Base-by-base conservation (phyloP, 2,113 vertebrate species). In the Etheostoma cragini region DNA sequence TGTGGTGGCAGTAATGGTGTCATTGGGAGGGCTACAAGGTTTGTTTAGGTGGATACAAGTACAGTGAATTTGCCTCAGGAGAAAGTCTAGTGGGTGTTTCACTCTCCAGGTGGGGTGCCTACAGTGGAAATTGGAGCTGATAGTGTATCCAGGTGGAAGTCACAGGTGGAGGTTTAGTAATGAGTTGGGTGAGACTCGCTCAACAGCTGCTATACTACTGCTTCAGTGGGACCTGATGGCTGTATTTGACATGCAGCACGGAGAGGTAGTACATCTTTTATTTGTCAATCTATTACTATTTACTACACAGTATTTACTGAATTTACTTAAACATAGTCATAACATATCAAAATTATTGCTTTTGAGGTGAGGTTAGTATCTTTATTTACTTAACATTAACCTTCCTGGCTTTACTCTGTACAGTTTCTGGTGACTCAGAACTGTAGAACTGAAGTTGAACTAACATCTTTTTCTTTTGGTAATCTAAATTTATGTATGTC, bases 131-230 rank as follows among this genome's bases (percentile, higher is more conserved):
- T 56, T 83, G 86, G 80, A 86, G 86, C 85, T 87, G 84, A 84
- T 74, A 81, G 87, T 71, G 81, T 78, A 81, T 90, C 85, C 89
- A 93, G 92, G 87, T 93, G 89, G 90, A 91, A 91, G 86, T 84
- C 84, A 88, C 89, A 90, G 87, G 89, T 91, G 87, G 88, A 93
- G 85, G 71, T 90, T 90, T 88, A 83, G 75, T 93, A 93, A 93
- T 91, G 87, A 92, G 89, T 86, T 87, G 88, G 80, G 83, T 78
- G 84, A 89, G 63, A 86, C 67, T 82, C 74, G 60, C 81, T 89
- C 76, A 89, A 69, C 93, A 94, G 92, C 89, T 94, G 93, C 79
- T 90, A 49, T 78, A 46, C 62, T 80, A 68, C 85, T 69, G 74
- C 76, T 86, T 72, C 86, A 58, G 73, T 65, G 78, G 80, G 84